These are phyloP conservation scores for Drosophila ohnishii DNA, from an alignment of 1,140 invertebrate genomes.

Conservation along the genomic window DNA sequence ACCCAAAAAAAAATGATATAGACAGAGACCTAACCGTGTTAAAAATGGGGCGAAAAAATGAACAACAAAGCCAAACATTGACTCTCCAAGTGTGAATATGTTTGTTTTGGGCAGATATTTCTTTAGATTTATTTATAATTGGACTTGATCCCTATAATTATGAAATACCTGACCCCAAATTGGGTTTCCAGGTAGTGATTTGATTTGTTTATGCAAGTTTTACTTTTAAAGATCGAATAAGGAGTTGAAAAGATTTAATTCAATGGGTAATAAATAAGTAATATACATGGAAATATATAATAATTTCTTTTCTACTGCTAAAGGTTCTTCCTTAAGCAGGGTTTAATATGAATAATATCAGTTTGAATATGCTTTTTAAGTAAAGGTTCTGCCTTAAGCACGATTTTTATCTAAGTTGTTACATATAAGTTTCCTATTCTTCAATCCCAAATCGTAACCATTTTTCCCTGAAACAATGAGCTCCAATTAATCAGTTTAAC, in stretches of 20 bases:
- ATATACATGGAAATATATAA: no score
- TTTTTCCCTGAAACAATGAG: background rate
- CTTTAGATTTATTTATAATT: conserved; percentile 5
- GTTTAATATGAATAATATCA: no score
- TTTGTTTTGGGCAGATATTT: conserved; percentile 3
- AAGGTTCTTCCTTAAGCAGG: no score
- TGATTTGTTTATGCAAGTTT: background rate
- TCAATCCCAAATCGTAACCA: background rate
- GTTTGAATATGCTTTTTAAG: background rate
- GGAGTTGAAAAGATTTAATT: no score
- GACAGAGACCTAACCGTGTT: background rate
- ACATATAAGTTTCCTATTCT: background rate
- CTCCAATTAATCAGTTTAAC: background rate
- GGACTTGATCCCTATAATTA: background rate
- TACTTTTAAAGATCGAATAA: no score
- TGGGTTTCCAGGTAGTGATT: background rate
- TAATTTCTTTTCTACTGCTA: no score
- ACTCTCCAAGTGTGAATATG: conserved; percentile 6
- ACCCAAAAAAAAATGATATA: background rate
- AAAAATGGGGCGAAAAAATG: conserved; percentile 2
- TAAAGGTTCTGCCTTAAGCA: background rate
- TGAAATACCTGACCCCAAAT: background rate
- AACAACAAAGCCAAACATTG: background rate
- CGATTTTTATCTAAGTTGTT: background rate
- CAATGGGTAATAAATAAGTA: no score